phyloP scores from a whole-genome alignment of 1,140 invertebrate species.

The Pygmarrhopalites habei region DNA sequence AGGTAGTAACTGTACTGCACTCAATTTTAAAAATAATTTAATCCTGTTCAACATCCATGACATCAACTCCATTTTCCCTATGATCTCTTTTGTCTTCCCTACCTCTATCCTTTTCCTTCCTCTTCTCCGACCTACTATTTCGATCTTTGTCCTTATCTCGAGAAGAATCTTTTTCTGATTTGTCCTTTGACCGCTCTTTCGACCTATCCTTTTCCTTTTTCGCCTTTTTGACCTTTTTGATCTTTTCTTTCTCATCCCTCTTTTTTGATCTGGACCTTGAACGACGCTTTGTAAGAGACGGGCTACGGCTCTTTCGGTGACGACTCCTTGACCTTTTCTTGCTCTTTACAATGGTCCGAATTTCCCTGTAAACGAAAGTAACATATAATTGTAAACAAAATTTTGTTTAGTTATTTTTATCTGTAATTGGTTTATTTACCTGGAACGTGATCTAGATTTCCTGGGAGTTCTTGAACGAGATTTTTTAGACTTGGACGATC shows the following conservation, averaged over 20 bases:
- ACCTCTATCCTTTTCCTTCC: constrained; percentile 39
- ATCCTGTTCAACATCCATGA: too few relatives aligned
- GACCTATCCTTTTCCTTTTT: constrained; percentile 43
- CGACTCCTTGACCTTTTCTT: constrained; percentile 42
- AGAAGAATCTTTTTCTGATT: constrained; percentile 16
- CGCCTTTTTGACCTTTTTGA: constrained; percentile 27
- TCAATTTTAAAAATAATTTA: too few relatives aligned
- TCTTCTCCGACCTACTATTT: constrained; percentile 27
- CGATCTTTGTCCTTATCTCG: constrained; percentile 38
- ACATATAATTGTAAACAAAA: background rate
- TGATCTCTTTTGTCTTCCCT: constrained; percentile 12
- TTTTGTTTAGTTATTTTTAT: background rate
- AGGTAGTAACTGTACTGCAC: background rate
- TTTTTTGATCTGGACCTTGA: constrained; percentile 48
- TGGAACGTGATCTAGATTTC: constrained; percentile 30
- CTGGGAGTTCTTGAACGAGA: constrained; percentile 29
- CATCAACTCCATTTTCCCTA: too few relatives aligned
- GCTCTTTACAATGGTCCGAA: constrained; percentile 23
- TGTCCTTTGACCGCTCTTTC: constrained; percentile 37
- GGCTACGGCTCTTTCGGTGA: constrained; percentile 44
- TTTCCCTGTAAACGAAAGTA: constrained; percentile 13
- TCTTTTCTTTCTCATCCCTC: constrained; percentile 45
- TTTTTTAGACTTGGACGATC: constrained; percentile 20
- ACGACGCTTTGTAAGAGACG: constrained; percentile 48
- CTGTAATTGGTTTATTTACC: constrained; percentile 11